Evolutionary conservation across 53 echinoderm and acorn worm species (phyloP).

Genomic region (Paracentrotus lividus): DNA sequence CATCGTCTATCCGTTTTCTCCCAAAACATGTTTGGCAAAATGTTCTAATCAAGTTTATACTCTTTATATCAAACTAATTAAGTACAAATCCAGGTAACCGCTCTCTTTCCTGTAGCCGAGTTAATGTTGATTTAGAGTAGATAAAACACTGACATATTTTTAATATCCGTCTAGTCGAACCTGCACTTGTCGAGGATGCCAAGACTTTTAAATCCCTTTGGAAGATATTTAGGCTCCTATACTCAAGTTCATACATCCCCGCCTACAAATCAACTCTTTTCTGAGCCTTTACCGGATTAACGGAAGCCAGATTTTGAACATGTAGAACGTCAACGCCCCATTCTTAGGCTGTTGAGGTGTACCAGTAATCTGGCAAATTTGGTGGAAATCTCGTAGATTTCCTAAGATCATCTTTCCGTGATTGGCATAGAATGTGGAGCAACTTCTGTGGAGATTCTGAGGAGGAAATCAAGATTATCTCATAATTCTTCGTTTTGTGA

Average conservation of each 20-base stretch:
- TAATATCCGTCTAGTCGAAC: conserved; percentile 16
- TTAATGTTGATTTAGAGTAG: background rate
- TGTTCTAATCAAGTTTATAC: background rate
- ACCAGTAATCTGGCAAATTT: background rate
- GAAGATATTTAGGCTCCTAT: background rate
- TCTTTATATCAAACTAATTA: background rate
- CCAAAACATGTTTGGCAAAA: background rate
- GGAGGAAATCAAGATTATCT: conserved; percentile 29
- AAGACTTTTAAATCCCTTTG: background rate
- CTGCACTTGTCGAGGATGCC: background rate
- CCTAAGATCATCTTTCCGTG: background rate
- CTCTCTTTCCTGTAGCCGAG: background rate
- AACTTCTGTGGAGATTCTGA: background rate
- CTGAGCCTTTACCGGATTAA: background rate
- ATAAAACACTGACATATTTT: conserved; percentile 1
- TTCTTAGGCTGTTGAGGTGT: background rate
- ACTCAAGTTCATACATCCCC: background rate
- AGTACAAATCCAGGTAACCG: background rate
- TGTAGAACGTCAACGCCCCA: conserved; percentile 17
- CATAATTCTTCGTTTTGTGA: background rate
- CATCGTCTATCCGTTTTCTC: background rate
- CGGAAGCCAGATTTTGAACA: background rate
- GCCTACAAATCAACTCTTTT: background rate
- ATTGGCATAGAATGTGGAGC: background rate
- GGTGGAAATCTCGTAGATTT: conserved; percentile 22